Conservation (phyloP, 92 coral and sea anemone species). For the Epizoanthus fatuus region DNA sequence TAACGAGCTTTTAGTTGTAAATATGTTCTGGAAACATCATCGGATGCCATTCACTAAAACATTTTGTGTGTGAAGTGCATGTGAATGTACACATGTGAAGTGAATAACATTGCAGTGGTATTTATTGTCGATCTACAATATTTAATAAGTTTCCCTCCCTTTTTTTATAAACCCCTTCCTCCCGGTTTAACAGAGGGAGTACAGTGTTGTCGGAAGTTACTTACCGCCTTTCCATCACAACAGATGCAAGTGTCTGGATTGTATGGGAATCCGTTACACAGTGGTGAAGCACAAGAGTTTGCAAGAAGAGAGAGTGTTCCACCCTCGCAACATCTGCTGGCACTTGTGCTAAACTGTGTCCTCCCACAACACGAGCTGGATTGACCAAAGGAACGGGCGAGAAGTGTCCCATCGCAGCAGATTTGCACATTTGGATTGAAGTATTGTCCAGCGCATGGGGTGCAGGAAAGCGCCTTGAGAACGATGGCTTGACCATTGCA, state of each 20-base stretch:
- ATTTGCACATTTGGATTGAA: not conserved
- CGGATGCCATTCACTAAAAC: too few relatives aligned
- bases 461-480: conserved; percentile 12
- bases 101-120: too few relatives aligned
- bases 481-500: conserved; percentile 31
- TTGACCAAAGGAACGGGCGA: not conserved
- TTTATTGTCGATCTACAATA: too few relatives aligned
- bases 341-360: not conserved
- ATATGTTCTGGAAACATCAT: too few relatives aligned
- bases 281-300: conserved; percentile 3
- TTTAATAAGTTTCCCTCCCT: too few relatives aligned
- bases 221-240: conserved; percentile 43
- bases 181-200: too few relatives aligned
- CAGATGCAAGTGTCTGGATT: conserved; percentile 13
- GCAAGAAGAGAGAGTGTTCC: not conserved
- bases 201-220: not conserved
- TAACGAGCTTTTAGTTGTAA: too few relatives aligned
- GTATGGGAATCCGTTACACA: conserved; percentile 14
- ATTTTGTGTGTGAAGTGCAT: too few relatives aligned
- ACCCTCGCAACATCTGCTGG: conserved; percentile 8
- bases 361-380: conserved; percentile 19
- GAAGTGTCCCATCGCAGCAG: conserved; percentile 12
- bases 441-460: conserved; percentile 20
- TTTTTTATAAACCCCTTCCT: too few relatives aligned
- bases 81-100: too few relatives aligned